Percentiles rank a stretch among this genome's conserved stretches.
phyloP scores from a whole-genome alignment of 1,140 invertebrate genomes.

The Tetragonula clypearis region DNA sequence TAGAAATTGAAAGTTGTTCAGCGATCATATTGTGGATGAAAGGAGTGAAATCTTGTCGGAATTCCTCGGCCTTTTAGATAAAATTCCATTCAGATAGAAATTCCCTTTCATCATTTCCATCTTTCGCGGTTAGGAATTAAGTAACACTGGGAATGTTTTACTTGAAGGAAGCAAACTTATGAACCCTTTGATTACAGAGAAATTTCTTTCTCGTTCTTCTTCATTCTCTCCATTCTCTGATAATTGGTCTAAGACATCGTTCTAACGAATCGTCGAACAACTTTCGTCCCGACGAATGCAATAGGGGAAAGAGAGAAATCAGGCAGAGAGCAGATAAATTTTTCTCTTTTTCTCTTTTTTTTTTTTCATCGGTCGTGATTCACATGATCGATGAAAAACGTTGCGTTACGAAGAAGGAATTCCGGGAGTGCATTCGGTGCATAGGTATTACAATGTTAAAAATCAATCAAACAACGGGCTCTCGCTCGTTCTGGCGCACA shows the following conservation, averaged over 20 bases:
- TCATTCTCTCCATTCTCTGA: background rate
- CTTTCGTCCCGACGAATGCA: no score
- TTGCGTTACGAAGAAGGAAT: slow-evolving; percentile 4
- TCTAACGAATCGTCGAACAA: background rate
- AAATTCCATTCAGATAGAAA: no score
- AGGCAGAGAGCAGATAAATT: no score
- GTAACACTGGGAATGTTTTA: no score
- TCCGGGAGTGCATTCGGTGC: background rate
- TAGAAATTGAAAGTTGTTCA: background rate
- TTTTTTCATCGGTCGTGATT: background rate
- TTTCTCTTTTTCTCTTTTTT: no score
- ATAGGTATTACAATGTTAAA: slow-evolving; percentile 38
- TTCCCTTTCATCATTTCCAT: no score
- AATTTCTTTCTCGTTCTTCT: background rate
- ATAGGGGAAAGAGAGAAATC: no score
- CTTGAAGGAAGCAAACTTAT: background rate
- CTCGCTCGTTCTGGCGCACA: background rate
- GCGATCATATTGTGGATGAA: background rate
- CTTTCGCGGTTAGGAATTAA: no score
- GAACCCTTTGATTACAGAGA: background rate
- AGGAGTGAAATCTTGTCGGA: background rate
- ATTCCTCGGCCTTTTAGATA: background rate
- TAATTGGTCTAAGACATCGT: background rate
- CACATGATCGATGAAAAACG: slow-evolving; percentile 14
- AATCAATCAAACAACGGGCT: slow-evolving; percentile 38